Evolutionary conservation across 2,888 invertebrate species (phyloP).

Genomic region (Dusona sp.): DNA sequence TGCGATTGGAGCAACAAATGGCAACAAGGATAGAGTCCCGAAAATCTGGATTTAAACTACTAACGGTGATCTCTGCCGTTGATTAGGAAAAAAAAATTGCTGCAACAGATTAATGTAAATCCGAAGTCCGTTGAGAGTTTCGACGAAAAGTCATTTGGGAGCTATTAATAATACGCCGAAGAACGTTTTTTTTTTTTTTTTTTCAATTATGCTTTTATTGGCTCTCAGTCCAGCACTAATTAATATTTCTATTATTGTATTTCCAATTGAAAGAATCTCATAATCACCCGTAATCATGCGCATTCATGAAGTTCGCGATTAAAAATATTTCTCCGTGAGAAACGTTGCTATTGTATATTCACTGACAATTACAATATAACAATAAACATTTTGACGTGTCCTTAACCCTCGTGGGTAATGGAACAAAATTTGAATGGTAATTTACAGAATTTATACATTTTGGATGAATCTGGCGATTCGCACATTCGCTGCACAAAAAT

Average conservation of each 20-base stretch:
- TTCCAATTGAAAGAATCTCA: conserved; percentile 50
- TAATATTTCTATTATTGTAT: conserved; percentile 49
- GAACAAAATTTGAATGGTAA: not conserved
- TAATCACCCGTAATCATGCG: conserved; percentile 9
- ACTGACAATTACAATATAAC: not conserved
- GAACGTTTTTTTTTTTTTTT: not conserved
- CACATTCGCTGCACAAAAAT: conserved; percentile 54
- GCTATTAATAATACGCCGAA: not conserved
- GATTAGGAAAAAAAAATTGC: not conserved
- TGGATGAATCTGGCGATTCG: not conserved
- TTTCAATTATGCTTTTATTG: conserved; percentile 57
- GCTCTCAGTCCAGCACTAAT: conserved; percentile 49
- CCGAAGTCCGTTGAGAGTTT: not conserved
- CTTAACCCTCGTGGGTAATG: not conserved
- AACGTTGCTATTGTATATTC: not conserved
- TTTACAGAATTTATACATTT: not conserved
- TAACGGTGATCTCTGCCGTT: too few species aligned
- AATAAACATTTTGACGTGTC: not conserved
- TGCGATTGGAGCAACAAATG: not conserved
- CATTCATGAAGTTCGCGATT: conserved; percentile 3
- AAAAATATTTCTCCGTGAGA: conserved; percentile 14
- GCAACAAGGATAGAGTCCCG: not conserved
- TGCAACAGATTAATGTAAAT: not conserved
- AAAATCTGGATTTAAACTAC: too few species aligned
- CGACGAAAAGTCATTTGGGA: not conserved